Percentiles rank a stretch among this genome's conserved stretches.
These are phyloP conservation scores for Muscina levida DNA, from an alignment of 2,888 invertebrate genomes.

Conservation along the genomic window DNA sequence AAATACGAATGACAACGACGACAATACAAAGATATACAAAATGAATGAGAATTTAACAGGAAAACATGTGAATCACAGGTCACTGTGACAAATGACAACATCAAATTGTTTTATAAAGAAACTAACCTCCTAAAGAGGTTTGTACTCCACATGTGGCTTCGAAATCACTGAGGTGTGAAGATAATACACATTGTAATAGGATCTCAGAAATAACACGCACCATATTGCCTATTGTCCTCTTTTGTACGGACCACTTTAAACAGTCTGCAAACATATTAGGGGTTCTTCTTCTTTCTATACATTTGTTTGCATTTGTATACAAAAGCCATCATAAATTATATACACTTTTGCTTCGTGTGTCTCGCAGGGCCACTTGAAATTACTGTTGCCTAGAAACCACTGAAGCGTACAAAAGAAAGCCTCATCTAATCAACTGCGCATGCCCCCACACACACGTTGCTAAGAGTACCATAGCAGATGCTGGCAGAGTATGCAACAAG, in stretches of 20 bases:
- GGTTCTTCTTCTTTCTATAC: background rate
- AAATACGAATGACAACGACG: too few species aligned
- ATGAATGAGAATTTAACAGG: too few species aligned
- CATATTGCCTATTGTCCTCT: background rate
- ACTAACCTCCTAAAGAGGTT: too few species aligned
- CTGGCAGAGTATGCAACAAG: too few species aligned
- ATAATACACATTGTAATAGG: background rate
- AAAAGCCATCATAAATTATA: conserved; percentile 19
- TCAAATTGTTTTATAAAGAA: too few species aligned
- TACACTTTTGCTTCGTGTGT: background rate
- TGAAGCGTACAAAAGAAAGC: background rate
- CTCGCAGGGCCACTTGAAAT: background rate
- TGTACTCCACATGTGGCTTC: too few species aligned
- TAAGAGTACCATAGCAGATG: too few species aligned
- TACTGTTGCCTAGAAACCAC: background rate
- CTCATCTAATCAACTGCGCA: conserved; percentile 7
- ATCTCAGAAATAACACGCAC: background rate
- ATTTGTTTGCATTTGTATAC: too few species aligned
- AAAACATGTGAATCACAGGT: too few species aligned
- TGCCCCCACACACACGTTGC: too few species aligned
- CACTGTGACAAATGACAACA: too few species aligned
- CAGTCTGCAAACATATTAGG: background rate
- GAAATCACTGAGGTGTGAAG: conserved; percentile 33
- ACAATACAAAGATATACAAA: too few species aligned
- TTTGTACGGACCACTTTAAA: background rate